Evolutionary conservation across 2,797 vertebrate species (phyloP), one percentile per base, ranked within the genome.

Genomic region (Kryptolebias ocellatus): DNA sequence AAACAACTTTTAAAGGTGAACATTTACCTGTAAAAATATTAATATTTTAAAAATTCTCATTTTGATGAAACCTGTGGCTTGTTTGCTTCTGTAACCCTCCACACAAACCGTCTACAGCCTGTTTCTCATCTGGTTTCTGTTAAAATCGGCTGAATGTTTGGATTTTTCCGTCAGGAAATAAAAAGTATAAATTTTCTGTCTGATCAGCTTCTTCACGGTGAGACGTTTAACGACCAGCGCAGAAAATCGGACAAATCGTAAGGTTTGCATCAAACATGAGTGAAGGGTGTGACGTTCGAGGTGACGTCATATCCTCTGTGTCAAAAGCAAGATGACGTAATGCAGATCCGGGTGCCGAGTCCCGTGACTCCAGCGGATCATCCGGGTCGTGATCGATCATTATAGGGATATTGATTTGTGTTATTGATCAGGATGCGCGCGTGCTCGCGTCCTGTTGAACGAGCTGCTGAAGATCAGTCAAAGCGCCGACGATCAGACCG

Each of bases 271-370:
- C 10, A 39, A 39, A 12, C 37, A 12, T 39, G 37, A 2, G 20
- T 24, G 20, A 24, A 24, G 2, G 20, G 20, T 24, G 20, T 24
- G 20, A 24, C 20, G 20, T 24, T 24, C 20, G 37, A 12, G 10
- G 37, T 39, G 9, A 39, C 11, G 37, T 39, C 11, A 39, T 39
- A 10, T 58, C 11, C 45, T 16, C 59, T 20, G 8, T 37, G 18
- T 42, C 7, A 53, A 27, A 28, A 18, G 4, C 15, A n/a, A 14
- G 29, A 16, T 83, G 76, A 83, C 73, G 60, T 77, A 53, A 74
- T 61, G 49, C 4, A 39, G 47, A 46, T n/a, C 34, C 12, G 20
- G 31, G n/a, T 37, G 18, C 7, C n/a, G 10, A 34, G 14, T 60
- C 59, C 68, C 60, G 60, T 79, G 73, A 71, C 64, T 8, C 3